phyloP scores from a whole-genome alignment of 2,888 invertebrate genomes.

The Tachina fera region DNA sequence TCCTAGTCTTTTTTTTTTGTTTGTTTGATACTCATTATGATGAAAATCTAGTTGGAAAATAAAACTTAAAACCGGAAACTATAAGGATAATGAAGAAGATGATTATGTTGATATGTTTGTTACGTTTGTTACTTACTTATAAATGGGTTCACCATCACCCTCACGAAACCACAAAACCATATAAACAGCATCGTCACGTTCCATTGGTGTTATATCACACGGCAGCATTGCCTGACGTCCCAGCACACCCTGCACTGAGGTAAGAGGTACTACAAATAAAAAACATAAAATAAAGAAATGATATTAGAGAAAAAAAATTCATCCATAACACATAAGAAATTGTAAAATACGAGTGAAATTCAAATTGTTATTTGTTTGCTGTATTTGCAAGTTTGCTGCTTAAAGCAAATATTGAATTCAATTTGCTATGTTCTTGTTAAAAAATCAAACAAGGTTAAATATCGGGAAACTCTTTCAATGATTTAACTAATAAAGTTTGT shows the following conservation, averaged over 20 bases:
- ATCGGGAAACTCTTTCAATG: neutral
- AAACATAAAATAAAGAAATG: slow-evolving; percentile 6
- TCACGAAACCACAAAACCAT: slow-evolving; percentile 96
- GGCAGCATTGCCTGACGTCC: slow-evolving; percentile 92
- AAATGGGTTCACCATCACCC: slow-evolving; percentile 91
- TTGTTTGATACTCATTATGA: slow-evolving; percentile 21
- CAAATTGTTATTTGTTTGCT: slow-evolving; percentile 66
- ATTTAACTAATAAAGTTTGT: slow-evolving; percentile 3
- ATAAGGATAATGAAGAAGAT: slow-evolving; percentile 47
- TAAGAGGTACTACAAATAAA: slow-evolving; percentile 87
- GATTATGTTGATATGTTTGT: slow-evolving; percentile 48
- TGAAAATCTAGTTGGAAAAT: slow-evolving; percentile 16
- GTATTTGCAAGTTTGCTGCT: slow-evolving; percentile 21
- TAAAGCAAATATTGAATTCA: slow-evolving; percentile 11
- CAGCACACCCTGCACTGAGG: slow-evolving; percentile 91
- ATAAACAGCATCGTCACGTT: slow-evolving; percentile 91
- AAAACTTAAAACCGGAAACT: slow-evolving; percentile 55
- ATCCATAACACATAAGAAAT: slow-evolving; percentile 17
- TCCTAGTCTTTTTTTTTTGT: neutral
- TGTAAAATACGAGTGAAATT: slow-evolving; percentile 41
- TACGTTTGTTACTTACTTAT: slow-evolving; percentile 86
- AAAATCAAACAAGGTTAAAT: neutral
- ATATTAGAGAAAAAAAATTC: slow-evolving; percentile 36
- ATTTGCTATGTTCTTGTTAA: slow-evolving; percentile 2
- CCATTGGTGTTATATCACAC: slow-evolving; percentile 92